Percentiles rank a stretch among this genome's conserved stretches.
phyloP scores from a whole-genome alignment of 2,113 vertebrate species.

The Phodopus roborovskii region DNA sequence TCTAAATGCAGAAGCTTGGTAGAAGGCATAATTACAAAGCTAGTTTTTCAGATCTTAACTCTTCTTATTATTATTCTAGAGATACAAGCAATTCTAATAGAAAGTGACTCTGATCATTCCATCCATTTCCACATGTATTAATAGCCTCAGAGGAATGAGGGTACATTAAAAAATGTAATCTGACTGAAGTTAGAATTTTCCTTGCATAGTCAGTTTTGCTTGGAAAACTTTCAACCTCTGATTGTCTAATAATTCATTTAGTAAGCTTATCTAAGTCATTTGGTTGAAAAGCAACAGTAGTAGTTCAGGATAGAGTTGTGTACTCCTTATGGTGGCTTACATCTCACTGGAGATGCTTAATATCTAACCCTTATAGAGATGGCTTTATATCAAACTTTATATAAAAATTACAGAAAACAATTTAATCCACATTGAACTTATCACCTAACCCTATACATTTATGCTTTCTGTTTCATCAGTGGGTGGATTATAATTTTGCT shows the following conservation, averaged over 20 bases:
- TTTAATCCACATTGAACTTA: background rate
- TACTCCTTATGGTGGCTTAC: background rate
- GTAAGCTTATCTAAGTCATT: rapidly evolving
- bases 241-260: background rate
- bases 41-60: background rate
- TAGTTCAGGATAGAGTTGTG: too few relatives aligned
- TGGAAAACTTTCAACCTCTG: background rate
- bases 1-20: background rate
- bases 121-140: background rate
- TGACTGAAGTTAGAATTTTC: background rate
- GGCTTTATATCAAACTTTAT: background rate
- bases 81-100: background rate
- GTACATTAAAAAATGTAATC: background rate
- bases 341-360: background rate
- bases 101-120: background rate
- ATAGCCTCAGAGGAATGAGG: background rate
- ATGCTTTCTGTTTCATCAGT: background rate
- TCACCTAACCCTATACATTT: background rate
- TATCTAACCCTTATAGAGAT: background rate
- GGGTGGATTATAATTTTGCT: background rate
- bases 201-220: background rate
- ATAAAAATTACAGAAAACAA: background rate
- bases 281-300: background rate
- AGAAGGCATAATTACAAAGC: background rate
- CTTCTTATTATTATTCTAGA: background rate